Evolutionary conservation across 2,888 invertebrate species (phyloP), one percentile per base, ranked within the genome.

Genomic region (Cataglyphis livida): DNA sequence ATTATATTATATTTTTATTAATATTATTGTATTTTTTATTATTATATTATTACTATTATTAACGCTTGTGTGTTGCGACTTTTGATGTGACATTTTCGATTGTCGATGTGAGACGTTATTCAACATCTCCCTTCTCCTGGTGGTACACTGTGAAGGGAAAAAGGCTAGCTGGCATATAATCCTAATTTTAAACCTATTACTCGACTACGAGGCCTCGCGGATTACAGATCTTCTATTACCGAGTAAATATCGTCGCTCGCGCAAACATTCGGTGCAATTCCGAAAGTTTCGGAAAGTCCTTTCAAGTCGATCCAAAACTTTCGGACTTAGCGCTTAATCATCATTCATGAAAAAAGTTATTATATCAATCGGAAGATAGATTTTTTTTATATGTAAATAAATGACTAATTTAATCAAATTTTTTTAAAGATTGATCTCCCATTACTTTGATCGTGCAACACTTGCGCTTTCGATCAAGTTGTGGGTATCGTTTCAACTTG

Each of bases 1-100:
- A 92, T 87, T 88, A 90, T 90, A 88, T 88, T 81, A 70, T 90
- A 87, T 87, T 90, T 90, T 89, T 90, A 87, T 85, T 86, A 85
- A 84, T 84, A 84, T 81, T 82, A 83, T 81, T 83, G 28, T 85
- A 70, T 65, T 51, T 48, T 51, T 51, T 85, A 84, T 85, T 84
- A 85, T 84, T 90, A 90, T 85, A 84, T 84, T 41, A 68, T 87
- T 51, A n/a, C 51, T 88, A 87, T 91, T 89, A 90, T 90, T 84
- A 87, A 88, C 82, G 86, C n/a, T 51, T 51, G 51, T n/a, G 51
- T 87, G 82, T 85, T 84, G 87, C 81, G 75, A 83, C 82, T 86
- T 84, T 84, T 57, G 32, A 84, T 61, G 57, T 75, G 51, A 51
- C 61, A 51, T 25, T 35, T 54, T 28, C 38, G 81, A 85, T 83